These are phyloP conservation scores for Urocynchramus pylzowi DNA, from an alignment of 2,113 vertebrate species.

Conservation along the genomic window DNA sequence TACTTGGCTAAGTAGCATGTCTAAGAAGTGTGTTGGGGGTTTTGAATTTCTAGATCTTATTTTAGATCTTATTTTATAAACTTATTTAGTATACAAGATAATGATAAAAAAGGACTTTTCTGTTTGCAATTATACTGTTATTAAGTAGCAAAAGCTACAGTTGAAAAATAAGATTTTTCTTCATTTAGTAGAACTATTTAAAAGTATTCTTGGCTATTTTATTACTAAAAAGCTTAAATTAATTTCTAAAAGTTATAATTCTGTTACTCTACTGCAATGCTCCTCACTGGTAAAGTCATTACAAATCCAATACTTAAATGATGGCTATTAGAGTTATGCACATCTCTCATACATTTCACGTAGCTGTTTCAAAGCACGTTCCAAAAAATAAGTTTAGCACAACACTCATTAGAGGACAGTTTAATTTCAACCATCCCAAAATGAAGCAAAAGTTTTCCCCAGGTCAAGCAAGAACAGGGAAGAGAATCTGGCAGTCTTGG, in stretches of 20 bases:
- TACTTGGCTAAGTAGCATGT: neutral
- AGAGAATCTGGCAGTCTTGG: neutral
- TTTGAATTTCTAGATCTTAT: neutral
- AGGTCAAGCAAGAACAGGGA: neutral
- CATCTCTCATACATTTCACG: neutral
- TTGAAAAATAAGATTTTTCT: neutral
- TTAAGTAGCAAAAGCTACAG: neutral
- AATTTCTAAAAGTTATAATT: neutral
- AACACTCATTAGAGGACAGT: neutral
- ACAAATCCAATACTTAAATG: neutral
- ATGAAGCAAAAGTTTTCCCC: neutral
- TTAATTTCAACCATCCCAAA: neutral
- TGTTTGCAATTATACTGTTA: neutral
- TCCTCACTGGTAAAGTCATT: neutral
- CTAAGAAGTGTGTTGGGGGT: neutral
- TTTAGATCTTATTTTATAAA: neutral
- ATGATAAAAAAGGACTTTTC: neutral
- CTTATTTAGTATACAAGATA: neutral
- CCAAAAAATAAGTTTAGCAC: neutral
- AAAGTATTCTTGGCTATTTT: neutral
- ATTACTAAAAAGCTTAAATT: neutral
- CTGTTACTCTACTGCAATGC: neutral
- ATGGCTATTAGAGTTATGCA: neutral
- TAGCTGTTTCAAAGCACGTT: neutral
- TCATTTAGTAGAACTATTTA: neutral